Conservation (phyloP, 2,797 vertebrate genomes). For the Pseudomugil tenellus region DNA sequence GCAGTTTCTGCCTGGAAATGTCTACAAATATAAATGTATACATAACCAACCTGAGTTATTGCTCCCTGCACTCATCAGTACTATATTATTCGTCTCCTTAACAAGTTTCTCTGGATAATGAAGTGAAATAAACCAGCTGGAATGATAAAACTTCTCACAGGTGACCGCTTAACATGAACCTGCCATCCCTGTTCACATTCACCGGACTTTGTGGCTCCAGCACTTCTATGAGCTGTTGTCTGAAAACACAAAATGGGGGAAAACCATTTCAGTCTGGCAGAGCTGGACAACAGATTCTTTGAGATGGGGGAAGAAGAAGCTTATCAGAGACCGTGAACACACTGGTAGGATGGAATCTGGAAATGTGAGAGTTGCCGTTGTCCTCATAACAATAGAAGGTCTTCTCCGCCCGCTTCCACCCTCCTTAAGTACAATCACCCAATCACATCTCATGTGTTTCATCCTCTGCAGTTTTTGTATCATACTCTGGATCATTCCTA, state of each 20-base stretch:
- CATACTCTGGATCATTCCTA: conserved; percentile 21
- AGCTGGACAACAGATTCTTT: conserved; percentile 70
- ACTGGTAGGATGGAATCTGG: conserved; percentile 69
- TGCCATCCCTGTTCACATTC: conserved; percentile 40
- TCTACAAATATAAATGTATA: too few relatives aligned
- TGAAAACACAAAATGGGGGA: conserved; percentile 39
- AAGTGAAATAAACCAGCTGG: conserved; percentile 1
- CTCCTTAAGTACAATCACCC: conserved; percentile 41
- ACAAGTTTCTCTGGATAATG: neutral
- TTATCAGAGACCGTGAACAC: conserved; percentile 65
- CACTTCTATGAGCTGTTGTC: conserved; percentile 49
- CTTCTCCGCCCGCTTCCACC: conserved; percentile 61
- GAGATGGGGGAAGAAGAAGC: conserved; percentile 50
- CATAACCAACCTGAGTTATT: neutral
- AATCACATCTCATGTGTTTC: conserved; percentile 43
- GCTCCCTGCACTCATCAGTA: neutral
- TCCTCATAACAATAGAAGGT: conserved; percentile 70
- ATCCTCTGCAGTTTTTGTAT: conserved; percentile 20
- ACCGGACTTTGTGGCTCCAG: conserved; percentile 21
- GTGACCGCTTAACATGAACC: conserved; percentile 35
- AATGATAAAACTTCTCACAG: conserved; percentile 19
- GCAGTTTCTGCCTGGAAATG: too few relatives aligned
- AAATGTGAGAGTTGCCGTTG: conserved; percentile 70
- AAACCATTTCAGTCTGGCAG: conserved; percentile 41
- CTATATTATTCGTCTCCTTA: neutral